A percentile compares a stretch with the other conserved stretches of the same genome.
phyloP scores from a whole-genome alignment of 2,797 vertebrate genomes.

The Mico argentatus region DNA sequence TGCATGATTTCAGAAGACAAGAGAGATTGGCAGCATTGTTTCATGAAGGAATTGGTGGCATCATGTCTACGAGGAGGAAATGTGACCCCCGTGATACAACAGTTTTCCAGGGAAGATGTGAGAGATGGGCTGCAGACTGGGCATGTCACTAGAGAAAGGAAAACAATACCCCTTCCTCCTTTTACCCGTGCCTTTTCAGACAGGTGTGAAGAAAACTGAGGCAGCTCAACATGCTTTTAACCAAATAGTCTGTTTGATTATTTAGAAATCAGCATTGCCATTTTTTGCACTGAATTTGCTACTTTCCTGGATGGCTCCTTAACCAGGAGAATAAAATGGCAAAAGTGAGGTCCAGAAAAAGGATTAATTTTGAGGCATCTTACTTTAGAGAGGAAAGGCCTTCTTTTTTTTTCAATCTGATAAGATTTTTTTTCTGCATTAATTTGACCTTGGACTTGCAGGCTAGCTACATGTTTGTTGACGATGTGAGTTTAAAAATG shows the following conservation, averaged over 20 bases:
- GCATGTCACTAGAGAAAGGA: too few species aligned
- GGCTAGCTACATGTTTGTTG: background rate
- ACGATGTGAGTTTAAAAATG: background rate
- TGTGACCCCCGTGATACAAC: fast-evolving
- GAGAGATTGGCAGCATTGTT: background rate
- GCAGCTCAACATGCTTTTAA: background rate
- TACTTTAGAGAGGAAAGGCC: background rate
- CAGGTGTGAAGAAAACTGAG: background rate
- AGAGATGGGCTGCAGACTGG: fast-evolving
- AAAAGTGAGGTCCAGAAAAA: background rate
- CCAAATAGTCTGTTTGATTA: background rate
- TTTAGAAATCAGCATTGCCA: background rate
- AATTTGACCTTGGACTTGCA: background rate
- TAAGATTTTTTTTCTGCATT: background rate
- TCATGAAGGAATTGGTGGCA: background rate
- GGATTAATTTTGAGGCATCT: background rate
- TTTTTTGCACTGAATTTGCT: background rate
- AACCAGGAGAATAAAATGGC: background rate
- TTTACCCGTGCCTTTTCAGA: background rate
- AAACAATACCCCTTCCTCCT: too few species aligned
- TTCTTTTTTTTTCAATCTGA: background rate
- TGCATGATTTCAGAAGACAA: fast-evolving
- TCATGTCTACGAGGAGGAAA: fast-evolving
- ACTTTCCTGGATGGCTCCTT: background rate
- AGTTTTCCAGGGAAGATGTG: background rate